Base-by-base conservation (phyloP, 92 coral and sea anemone genomes). In the Epizoanthus rinbou region DNA sequence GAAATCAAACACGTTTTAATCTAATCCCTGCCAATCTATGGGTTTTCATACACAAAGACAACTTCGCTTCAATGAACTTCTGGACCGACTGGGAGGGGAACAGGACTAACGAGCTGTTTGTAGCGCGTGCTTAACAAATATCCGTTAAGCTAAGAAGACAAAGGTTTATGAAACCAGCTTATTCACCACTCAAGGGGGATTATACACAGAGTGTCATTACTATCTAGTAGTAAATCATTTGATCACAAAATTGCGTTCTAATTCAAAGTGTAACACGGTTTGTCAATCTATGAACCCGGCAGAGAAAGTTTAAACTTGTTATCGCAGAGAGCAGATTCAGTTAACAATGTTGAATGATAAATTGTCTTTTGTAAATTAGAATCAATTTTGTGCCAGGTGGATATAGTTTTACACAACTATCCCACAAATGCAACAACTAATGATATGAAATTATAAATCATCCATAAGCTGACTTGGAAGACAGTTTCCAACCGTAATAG, bases 381-480 rank as follows among this genome's bases (percentile, higher is more conserved):
- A 60, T 62, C 37, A 78, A 24, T n/a, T 78, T 63, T 60, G 82
- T 78, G 57, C 58, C 71, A 60, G 59, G 37, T 37, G 63, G 37
- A 41, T 53, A 78, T 78, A 78, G 82, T 41, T 62, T 78, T 62
- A 78, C 82, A 78, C 56, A 18, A 76, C 8, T 76, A 76, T 76
- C 82, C 56, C 56, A 57, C 80, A 75, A 76, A 78, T 78, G 82
- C 82, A 62, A 37, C 22, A 78, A 78, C 47, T 62, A 60, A 22
- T 14, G 59, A 60, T 78, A 57, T 63, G 39, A 57, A 78, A 78
- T 78, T 78, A 78, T 78, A 78, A 78, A 78, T 78, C 82, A 78
- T 78, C 58, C 22, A 6, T 28, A 33, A 78, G 39, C 43, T 75
- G 65, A 41, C 64, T 62, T 22, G 57, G 62, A 39, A 50, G 82